Evolutionary conservation across 1,140 invertebrate species (phyloP).

Genomic region (Lordiphosa mommai): DNA sequence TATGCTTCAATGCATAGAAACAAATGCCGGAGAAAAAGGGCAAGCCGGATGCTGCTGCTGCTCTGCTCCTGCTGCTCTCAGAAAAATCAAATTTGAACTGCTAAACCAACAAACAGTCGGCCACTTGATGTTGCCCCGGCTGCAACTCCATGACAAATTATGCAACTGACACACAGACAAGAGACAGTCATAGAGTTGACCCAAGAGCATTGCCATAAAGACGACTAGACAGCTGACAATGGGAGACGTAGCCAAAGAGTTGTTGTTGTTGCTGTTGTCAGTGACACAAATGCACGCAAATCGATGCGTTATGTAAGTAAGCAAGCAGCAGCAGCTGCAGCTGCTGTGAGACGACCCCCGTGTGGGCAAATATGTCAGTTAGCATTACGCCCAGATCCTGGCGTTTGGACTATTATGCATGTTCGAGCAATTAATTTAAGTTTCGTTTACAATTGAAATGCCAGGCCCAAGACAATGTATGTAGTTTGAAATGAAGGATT

Average conservation of each 20-base stretch:
- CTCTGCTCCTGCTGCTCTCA: conserved; percentile 1
- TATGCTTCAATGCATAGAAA: conserved; percentile 69
- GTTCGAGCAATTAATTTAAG: conserved; percentile 75
- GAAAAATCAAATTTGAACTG: conserved; percentile 65
- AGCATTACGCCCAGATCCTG: conserved; percentile 58
- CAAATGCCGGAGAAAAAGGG: conserved; percentile 39
- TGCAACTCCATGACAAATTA: conserved; percentile 55
- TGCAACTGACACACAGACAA: conserved; percentile 27
- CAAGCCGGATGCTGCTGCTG: background rate
- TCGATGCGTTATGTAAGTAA: conserved; percentile 61
- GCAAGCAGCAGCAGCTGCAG: conserved; percentile 7
- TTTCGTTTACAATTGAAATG: conserved; percentile 72
- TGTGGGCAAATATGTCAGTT: conserved; percentile 73
- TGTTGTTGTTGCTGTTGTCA: conserved; percentile 24
- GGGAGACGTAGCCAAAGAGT: conserved; percentile 29
- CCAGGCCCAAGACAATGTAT: conserved; percentile 18
- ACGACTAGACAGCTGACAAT: conserved; percentile 44
- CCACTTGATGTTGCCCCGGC: conserved; percentile 27
- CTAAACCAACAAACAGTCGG: conserved; percentile 50
- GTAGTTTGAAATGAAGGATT: conserved; percentile 57
- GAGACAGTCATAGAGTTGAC: conserved; percentile 16
- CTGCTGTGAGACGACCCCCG: conserved; percentile 13
- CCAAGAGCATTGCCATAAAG: conserved; percentile 4
- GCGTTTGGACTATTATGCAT: conserved; percentile 56
- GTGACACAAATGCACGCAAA: conserved; percentile 46